Base-by-base conservation (phyloP, 1,140 invertebrate genomes). In the Drosophila bipectinata region DNA sequence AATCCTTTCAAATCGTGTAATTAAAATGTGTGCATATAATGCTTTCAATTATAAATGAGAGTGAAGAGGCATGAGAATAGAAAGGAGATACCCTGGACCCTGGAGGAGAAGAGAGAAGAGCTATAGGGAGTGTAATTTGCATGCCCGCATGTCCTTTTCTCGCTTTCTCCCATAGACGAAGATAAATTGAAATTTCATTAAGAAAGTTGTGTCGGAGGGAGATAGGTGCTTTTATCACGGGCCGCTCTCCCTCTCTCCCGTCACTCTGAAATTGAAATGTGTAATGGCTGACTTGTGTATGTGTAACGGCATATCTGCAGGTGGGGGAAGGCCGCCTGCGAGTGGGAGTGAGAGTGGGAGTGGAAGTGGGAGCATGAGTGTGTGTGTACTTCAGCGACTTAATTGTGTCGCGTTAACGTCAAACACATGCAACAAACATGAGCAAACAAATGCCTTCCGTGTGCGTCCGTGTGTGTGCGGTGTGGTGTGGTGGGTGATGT, bases 331-430 rank as follows among this genome's bases (percentile, higher is more conserved):
- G 1, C 18, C 18, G 18, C 18, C 18, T 18, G 28, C 34, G 53
- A 44, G 18, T 32, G 28, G n/a, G 21, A 39, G 39, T 48, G 24
- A 37, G 9, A 28, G 49, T 30, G 30, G 55, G 12, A 41, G 26
- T 34, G 58, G 37, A 14, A 32, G 34, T 48, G 9, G 57, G 26
- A 51, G 32, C 69, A 60, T 72, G 26, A 69, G 79, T 76, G 62
- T 81, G 71, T 78, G 77, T 78, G 82, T 82, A 87, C 82, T 85
- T 85, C 82, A 87, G 78, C 82, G 82, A 85, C 82, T 85, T 85
- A 85, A 85, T 85, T 85, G 82, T 85, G 82, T 87, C 82, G 82
- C 84, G 82, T 85, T 87, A 85, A 85, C 82, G 82, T 85, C 82
- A 85, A 87, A 85, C 82, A 85, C 82, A 85, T 85, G 82, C 82